phyloP scores from a whole-genome alignment of 2,888 invertebrate species.

The Griposia aprilina region DNA sequence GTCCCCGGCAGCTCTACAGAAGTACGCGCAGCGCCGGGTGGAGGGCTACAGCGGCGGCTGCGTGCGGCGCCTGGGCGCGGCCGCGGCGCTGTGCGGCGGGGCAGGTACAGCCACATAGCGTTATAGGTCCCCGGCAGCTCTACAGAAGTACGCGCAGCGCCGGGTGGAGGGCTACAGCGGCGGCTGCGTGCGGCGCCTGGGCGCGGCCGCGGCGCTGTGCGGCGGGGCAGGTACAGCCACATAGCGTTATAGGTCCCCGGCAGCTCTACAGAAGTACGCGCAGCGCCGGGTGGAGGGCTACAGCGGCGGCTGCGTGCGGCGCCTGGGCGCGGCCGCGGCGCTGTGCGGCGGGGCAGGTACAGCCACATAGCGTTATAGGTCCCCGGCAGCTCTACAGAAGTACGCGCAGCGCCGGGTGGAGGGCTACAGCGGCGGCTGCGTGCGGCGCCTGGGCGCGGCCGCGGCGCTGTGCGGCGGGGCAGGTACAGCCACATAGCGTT shows the following conservation, averaged over 20 bases:
- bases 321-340: constrained; percentile 78
- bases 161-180: constrained; percentile 90
- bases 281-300: constrained; percentile 76
- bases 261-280: constrained; percentile 72
- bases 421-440: constrained; percentile 75
- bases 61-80: constrained; percentile 90
- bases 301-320: constrained; percentile 94
- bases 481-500: constrained; percentile 2
- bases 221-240: constrained; percentile 81
- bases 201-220: constrained; percentile 70
- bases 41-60: constrained; percentile 93
- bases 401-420: constrained; percentile 63
- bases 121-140: constrained; percentile 56
- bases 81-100: constrained; percentile 79
- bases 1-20: constrained; percentile 66
- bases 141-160: constrained; percentile 67
- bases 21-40: constrained; percentile 65
- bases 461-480: constrained; percentile 81
- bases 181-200: constrained; percentile 92
- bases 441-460: too few species aligned
- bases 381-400: constrained; percentile 68
- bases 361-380: too few species aligned
- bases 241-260: too few species aligned
- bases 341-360: constrained; percentile 82
- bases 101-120: constrained; percentile 70